Conservation (phyloP, 1,140 invertebrate genomes). For the Drosophila takahashii region DNA sequence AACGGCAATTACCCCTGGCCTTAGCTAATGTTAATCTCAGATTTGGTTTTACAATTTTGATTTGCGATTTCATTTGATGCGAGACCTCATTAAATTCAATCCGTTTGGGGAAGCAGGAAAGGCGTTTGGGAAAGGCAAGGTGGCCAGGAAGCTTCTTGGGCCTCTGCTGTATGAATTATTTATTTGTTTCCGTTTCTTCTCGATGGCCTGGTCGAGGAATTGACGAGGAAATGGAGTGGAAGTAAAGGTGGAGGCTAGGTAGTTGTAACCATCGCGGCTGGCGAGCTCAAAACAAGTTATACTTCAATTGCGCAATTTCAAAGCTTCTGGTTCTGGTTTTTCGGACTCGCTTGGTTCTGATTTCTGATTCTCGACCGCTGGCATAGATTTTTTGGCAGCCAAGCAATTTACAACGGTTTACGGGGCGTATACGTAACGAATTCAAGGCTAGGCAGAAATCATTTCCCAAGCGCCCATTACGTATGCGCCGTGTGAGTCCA, state of each 20-base stretch:
- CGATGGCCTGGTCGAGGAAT: not conserved
- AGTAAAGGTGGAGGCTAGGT: slow-evolving; percentile 5
- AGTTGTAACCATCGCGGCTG: slow-evolving; percentile 13
- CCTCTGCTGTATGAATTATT: slow-evolving; percentile 29
- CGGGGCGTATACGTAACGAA: slow-evolving; percentile 70
- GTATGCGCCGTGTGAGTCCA: slow-evolving; percentile 79
- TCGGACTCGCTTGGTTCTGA: slow-evolving; percentile 20
- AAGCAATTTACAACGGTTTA: slow-evolving; percentile 34
- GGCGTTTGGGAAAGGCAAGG: slow-evolving; percentile 27
- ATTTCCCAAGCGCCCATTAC: slow-evolving; percentile 78
- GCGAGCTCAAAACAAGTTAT: slow-evolving; percentile 57
- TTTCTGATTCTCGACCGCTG: slow-evolving; percentile 27
- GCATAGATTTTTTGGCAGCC: slow-evolving; percentile 54
- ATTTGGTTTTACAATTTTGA: slow-evolving; percentile 35
- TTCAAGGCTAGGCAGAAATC: slow-evolving; percentile 55
- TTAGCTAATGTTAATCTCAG: slow-evolving; percentile 51
- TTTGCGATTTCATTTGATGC: slow-evolving; percentile 5
- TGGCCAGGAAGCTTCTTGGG: slow-evolving; percentile 35
- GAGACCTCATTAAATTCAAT: slow-evolving; percentile 20
- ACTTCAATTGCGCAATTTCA: slow-evolving; percentile 61
- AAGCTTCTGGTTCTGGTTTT: slow-evolving; percentile 32
- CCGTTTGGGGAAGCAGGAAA: slow-evolving; percentile 17
- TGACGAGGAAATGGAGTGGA: slow-evolving; percentile 12
- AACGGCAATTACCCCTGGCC: slow-evolving; percentile 53
- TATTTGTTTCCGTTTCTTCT: slow-evolving; percentile 47